Evolutionary conservation across 2,113 vertebrate species (phyloP).

Genomic region (Hippolais icterina): DNA sequence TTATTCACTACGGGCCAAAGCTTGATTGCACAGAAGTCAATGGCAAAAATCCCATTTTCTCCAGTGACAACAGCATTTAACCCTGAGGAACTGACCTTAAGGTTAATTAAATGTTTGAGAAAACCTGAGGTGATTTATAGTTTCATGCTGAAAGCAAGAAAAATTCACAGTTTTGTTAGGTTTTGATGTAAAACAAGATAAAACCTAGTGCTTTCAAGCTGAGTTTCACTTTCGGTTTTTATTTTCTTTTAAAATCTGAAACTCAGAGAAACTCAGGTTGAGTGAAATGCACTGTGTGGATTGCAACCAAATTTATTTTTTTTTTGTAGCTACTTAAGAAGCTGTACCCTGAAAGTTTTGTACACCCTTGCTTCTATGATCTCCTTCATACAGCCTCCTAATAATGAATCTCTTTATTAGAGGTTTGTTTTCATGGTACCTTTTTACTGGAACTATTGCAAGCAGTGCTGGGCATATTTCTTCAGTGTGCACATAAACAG

Average conservation of each 20-base stretch:
- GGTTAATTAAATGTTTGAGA: constrained; percentile 70
- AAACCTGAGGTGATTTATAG: constrained; percentile 62
- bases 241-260: constrained; percentile 56
- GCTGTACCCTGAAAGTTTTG: not conserved
- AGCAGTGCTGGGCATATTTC: not conserved
- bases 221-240: constrained; percentile 45
- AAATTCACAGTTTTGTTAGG: constrained; percentile 59
- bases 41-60: constrained; percentile 55
- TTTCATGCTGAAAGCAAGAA: constrained; percentile 57
- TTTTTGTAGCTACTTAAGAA: not conserved
- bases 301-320: not conserved
- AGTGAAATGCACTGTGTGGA: not conserved
- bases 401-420: constrained; percentile 17
- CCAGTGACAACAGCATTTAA: constrained; percentile 54
- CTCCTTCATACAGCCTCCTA: not conserved
- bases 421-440: not conserved
- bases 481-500: not conserved
- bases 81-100: constrained; percentile 57
- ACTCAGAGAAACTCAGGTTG: not conserved
- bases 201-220: constrained; percentile 7
- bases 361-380: not conserved
- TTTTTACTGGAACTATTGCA: not conserved
- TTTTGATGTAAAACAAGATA: constrained; percentile 63
- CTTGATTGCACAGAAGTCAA: constrained; percentile 34
- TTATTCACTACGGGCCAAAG: constrained; percentile 18